Evolutionary conservation across 2,797 vertebrate species (phyloP).

Genomic region (Sebastes kiyomatsui): DNA sequence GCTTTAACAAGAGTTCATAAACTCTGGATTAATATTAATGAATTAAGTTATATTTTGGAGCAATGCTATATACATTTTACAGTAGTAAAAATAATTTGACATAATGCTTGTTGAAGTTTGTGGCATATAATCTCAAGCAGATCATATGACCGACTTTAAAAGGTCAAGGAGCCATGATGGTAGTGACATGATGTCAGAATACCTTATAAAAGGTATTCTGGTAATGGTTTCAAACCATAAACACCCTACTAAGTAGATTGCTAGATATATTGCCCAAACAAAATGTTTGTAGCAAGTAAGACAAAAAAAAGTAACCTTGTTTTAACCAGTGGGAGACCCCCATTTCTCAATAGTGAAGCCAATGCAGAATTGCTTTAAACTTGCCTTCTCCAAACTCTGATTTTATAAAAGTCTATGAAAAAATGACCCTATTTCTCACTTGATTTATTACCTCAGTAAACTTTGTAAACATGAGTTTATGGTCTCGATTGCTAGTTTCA

Average conservation of each 20-base stretch:
- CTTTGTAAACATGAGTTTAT: no score
- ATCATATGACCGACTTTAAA: neutral
- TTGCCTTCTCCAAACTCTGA: rapidly evolving
- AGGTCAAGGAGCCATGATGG: neutral
- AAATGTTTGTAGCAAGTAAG: neutral
- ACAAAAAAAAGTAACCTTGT: no score
- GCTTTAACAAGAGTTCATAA: neutral
- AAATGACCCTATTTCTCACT: rapidly evolving
- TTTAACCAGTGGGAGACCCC: no score
- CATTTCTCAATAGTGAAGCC: no score
- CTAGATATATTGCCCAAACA: neutral
- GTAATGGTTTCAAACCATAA: neutral
- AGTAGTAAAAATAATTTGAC: neutral
- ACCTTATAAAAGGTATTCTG: neutral
- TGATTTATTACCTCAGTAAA: no score
- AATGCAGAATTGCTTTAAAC: rapidly evolving
- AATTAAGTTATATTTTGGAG: neutral
- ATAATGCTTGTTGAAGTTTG: neutral
- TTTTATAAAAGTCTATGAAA: rapidly evolving
- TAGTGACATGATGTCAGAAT: neutral
- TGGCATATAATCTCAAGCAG: neutral
- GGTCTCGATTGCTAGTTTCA: rapidly evolving
- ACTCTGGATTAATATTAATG: neutral
- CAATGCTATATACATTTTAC: neutral
- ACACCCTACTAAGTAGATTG: neutral